Base-by-base conservation (phyloP, 2,797 vertebrate species). In the Remorina albescens region DNA sequence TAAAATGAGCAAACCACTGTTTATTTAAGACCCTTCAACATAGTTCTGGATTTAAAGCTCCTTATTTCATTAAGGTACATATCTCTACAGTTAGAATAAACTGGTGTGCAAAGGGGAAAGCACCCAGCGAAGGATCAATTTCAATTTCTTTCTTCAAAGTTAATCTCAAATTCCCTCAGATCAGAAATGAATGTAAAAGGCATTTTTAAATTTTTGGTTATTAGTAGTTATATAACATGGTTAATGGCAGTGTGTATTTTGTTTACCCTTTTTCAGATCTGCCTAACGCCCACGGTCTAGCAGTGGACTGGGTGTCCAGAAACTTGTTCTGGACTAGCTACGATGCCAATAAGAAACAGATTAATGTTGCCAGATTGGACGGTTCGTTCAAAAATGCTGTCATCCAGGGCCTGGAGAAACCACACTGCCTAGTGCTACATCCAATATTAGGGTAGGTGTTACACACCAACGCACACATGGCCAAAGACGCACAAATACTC, bases 261-360 rank as follows among this genome's bases (percentile, higher is more conserved):
- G 19, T 75, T 60, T 57, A 3, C 71, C 16, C 66, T 51, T 77
- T 30, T 25, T 46, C 89, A 99, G 98, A 99, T 83, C 88, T 99
- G 65, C 96, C 97, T 78, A 99, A 98, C 0, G 97, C 97, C 67
- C 97, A 98, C 0, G 98, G 98, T 36, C 92, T 99, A 59, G 96
- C 98, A 0, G 97, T 99, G 75, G 98, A 99, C 65, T 99, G 98
- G 98, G 93, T 99, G 47, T 99, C 98, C 80, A 95, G 98, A 83
- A 99, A 99, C 87, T 95, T 99, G 28, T 99, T 97, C 93, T 99
- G 98, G 98, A 99, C 97, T 21, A 99, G 97, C 91, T 99, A 99
- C 0, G 97, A 99, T 0, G 94, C 95, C 89, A 98, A 98, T 88
- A 99, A 98, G 93, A 99, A 97, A 83, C 98, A 99, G 90, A 99